phyloP scores from a whole-genome alignment of 92 coral and sea anemone species.

The Porites lobata region DNA sequence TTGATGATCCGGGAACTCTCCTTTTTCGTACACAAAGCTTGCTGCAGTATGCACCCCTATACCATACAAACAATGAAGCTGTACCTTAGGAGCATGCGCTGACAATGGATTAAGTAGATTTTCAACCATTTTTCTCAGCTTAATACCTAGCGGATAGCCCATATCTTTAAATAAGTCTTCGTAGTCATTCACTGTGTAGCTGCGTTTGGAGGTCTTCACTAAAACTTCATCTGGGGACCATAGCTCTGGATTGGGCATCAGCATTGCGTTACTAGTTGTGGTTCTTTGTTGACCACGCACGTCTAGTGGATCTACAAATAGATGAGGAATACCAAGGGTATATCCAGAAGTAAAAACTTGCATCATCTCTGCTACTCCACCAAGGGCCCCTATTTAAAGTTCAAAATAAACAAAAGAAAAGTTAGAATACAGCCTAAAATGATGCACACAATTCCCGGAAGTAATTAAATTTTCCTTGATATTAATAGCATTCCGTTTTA shows the following conservation, averaged over 20 bases:
- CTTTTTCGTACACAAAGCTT: slow-evolving; percentile 59
- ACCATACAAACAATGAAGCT: slow-evolving; percentile 73
- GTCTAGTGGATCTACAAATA: slow-evolving; percentile 72
- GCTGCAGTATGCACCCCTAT: slow-evolving; percentile 68
- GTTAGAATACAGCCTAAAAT: no score
- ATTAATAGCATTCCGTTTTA: no score
- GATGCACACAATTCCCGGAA: no score
- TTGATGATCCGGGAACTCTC: slow-evolving; percentile 63
- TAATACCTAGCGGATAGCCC: slow-evolving; percentile 64
- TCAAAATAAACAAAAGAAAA: no score
- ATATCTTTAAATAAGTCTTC: slow-evolving; percentile 76
- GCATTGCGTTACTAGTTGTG: slow-evolving; percentile 67
- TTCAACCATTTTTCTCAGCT: slow-evolving; percentile 58
- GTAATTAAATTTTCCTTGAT: no score
- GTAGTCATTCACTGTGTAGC: slow-evolving; percentile 73
- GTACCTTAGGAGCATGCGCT: slow-evolving; percentile 66
- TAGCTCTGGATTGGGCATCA: slow-evolving; percentile 77
- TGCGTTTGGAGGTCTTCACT: slow-evolving; percentile 66
- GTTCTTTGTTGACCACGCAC: slow-evolving; percentile 75
- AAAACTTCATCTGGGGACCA: slow-evolving; percentile 74
- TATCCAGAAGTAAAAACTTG: slow-evolving; percentile 73
- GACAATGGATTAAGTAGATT: slow-evolving; percentile 65
- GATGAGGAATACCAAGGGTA: slow-evolving; percentile 65
- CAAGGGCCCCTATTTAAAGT: slow-evolving; percentile 12
- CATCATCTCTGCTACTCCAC: slow-evolving; percentile 62